A percentile compares a stretch with the other conserved stretches of the same genome.
Conservation (phyloP, 2,113 vertebrate genomes). For the Trematocara stigmaticum region DNA sequence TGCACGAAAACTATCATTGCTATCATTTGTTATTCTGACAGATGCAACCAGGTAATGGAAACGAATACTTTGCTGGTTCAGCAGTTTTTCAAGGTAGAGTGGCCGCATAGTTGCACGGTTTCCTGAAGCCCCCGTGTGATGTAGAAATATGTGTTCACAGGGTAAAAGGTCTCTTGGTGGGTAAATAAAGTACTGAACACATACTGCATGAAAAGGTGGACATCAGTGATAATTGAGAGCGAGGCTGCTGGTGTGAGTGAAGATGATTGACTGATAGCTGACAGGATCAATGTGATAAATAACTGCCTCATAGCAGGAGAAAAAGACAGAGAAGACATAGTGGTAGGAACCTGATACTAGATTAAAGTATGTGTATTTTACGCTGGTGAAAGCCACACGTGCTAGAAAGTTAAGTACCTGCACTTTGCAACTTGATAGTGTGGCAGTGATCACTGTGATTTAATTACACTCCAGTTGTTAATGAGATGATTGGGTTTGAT, state of each 20-base stretch:
- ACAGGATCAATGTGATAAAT: slow-evolving; percentile 8
- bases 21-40: neutral
- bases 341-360: slow-evolving; percentile 1
- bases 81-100: neutral
- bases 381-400: neutral
- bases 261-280: slow-evolving; percentile 4
- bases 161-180: slow-evolving; percentile 28
- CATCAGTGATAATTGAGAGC: neutral
- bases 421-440: neutral
- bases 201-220: neutral
- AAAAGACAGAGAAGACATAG: neutral
- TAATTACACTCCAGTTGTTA: slow-evolving; percentile 15
- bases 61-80: neutral
- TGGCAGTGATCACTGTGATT: neutral
- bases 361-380: neutral
- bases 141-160: slow-evolving; percentile 22
- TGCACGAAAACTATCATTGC: neutral
- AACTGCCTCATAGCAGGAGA: neutral
- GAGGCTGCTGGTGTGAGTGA: neutral
- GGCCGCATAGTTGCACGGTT: neutral
- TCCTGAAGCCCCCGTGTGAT: neutral
- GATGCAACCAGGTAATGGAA: neutral
- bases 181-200: slow-evolving; percentile 33
- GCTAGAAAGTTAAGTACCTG: neutral
- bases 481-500: neutral